Percentiles rank a stretch among this genome's conserved stretches.
These are phyloP conservation scores for Sigmodon hispidus DNA, from an alignment of 2,113 vertebrate genomes.

Conservation along the genomic window DNA sequence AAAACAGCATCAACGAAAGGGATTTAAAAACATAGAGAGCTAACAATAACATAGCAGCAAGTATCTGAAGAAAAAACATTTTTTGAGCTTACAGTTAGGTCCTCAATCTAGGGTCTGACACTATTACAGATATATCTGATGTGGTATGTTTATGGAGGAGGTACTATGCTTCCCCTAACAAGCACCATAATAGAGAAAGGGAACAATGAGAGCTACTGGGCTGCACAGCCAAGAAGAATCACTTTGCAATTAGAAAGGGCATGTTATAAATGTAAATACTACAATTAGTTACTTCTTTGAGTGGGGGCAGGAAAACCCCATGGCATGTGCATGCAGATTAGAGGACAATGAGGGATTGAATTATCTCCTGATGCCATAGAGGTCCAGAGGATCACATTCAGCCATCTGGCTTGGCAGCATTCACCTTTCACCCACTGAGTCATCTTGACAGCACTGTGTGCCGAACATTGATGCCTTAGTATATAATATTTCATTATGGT, in stretches of 20 bases:
- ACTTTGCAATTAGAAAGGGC: neutral
- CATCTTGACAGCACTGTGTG: neutral
- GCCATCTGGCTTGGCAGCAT: no score
- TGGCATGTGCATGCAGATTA: no score
- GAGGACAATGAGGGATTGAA: no score
- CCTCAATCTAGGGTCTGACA: neutral
- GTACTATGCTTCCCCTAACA: neutral
- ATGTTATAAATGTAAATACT: neutral
- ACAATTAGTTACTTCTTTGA: neutral
- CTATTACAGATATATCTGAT: neutral
- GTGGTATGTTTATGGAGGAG: neutral
- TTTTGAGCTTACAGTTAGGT: neutral
- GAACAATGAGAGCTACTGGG: accelerated
- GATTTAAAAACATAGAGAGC: neutral
- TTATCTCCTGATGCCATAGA: neutral
- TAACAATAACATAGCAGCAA: no score
- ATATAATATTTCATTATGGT: neutral
- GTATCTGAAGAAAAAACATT: neutral
- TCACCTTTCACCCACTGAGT: neutral
- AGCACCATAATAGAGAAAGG: accelerated
- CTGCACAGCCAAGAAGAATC: neutral
- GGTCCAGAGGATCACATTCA: no score
- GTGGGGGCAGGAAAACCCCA: no score
- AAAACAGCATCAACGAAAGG: neutral
- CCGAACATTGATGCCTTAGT: neutral